Evolutionary conservation across 2,888 invertebrate genomes (phyloP), one percentile per base, ranked within the genome.

Genomic region (Tenthredo amoena): DNA sequence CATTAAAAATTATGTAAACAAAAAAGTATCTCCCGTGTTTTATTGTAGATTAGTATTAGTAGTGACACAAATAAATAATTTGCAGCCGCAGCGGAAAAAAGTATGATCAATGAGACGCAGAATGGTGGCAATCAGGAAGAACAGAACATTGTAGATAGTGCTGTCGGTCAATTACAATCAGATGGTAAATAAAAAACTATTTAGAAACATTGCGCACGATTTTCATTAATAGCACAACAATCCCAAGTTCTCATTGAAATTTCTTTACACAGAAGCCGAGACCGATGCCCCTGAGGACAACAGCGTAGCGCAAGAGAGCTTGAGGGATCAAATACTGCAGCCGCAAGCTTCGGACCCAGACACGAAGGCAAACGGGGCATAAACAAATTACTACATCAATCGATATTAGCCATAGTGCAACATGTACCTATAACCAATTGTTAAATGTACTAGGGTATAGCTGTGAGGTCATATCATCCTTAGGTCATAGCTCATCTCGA

Each of bases 121-220:
- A 65, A 26, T 31, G 83, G 83, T n/a, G 83, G 83, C n/a, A 47
- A 83, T 50, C 83, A 71, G 5, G 83, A 83, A 18, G n/a, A 15
- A 83, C 83, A 83, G 34, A 81, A 81, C 7, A 21, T 7, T 21
- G 7, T 6, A 9, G 81, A 81, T 12, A 62, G 34, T 1, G 62
- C 10, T 6, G 26, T 1, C n/a, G 10, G 40, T 62, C 58, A 21
- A 12, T 2, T 21, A 31, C 34, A 77, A n/a, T 50, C 31, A 3
- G 37, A 81, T 12, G 81, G 81, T 81, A 62, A 62, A 37, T 62
- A 40, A 62, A 21, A 81, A 62, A 31, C 2, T 0, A 55, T 43
- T 31, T 5, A 34, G 18, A 34, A 34, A 68, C 6, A 55, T 31
- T 31, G 4, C 9, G 50, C 55, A n/a, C 9, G n/a, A 62, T 40